Evolutionary conservation across 2,888 invertebrate genomes (phyloP).

Genomic region (Morinoia aosen): DNA sequence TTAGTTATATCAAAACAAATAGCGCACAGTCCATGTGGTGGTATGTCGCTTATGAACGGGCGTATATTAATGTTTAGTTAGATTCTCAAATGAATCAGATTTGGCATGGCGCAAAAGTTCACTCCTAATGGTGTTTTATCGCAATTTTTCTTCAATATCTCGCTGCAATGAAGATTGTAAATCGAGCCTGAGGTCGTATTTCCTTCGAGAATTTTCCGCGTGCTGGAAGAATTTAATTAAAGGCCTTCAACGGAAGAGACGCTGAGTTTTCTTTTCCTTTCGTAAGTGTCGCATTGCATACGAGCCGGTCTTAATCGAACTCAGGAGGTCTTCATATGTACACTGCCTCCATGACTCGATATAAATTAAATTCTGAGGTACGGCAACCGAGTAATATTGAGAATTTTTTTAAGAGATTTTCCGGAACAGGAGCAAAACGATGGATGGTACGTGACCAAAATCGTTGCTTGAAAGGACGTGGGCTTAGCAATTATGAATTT

Average conservation of each 20-base stretch:
- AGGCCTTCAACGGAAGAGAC: neutral
- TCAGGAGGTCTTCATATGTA: neutral
- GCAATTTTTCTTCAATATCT: neutral
- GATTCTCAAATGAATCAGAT: neutral
- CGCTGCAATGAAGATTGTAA: neutral
- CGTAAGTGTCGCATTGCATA: neutral
- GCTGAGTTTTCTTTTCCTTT: neutral
- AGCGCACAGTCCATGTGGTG: neutral
- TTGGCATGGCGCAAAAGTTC: too few species aligned
- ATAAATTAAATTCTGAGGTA: neutral
- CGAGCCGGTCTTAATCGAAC: neutral
- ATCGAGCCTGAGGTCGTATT: neutral
- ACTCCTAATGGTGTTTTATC: neutral
- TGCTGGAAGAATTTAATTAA: slow-evolving; percentile 2
- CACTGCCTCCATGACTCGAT: neutral
- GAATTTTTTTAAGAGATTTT: neutral
- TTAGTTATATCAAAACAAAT: neutral
- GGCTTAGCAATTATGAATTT: too few species aligned
- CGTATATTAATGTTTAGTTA: neutral
- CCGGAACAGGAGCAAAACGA: neutral
- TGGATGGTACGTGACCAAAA: neutral
- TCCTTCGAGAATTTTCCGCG: neutral
- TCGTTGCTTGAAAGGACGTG: neutral
- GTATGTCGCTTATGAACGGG: neutral
- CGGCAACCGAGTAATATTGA: neutral